Evolutionary conservation across 2,113 vertebrate species (phyloP).

Genomic region (Hystrix cristata): DNA sequence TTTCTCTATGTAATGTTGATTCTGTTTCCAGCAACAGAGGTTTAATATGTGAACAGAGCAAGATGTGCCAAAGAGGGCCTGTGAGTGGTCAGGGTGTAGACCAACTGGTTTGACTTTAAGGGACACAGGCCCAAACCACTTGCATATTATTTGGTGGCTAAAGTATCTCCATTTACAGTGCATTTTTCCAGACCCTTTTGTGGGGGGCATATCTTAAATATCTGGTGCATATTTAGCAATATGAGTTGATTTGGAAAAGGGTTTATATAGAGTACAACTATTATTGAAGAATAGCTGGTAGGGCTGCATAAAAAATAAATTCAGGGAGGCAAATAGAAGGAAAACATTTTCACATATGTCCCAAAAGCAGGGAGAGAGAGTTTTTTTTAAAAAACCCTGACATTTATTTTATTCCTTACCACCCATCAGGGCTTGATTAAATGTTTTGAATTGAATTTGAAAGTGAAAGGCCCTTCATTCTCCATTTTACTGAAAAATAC

Average conservation of each 20-base stretch:
- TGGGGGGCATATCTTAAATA: too few species aligned
- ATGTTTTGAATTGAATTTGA: neutral
- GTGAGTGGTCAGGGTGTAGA: neutral
- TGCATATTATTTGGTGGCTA: neutral
- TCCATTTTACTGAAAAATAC: neutral
- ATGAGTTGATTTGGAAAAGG: neutral
- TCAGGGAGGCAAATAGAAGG: neutral
- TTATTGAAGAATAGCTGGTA: neutral
- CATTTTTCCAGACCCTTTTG: neutral
- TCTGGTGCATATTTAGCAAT: neutral
- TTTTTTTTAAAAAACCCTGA: neutral
- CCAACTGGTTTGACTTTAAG: neutral
- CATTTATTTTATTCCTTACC: neutral
- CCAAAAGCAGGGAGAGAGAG: neutral
- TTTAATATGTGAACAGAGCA: neutral
- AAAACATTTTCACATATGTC: neutral
- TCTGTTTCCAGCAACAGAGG: neutral
- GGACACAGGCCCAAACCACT: neutral
- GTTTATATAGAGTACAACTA: neutral
- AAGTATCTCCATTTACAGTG: neutral
- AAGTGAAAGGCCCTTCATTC: constrained; percentile 34
- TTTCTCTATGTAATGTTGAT: neutral
- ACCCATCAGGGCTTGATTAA: neutral
- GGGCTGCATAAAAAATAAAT: neutral
- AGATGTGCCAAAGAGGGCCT: neutral